Evolutionary conservation across 2,113 vertebrate species (phyloP).

Genomic region (Pollimyrus isidori): DNA sequence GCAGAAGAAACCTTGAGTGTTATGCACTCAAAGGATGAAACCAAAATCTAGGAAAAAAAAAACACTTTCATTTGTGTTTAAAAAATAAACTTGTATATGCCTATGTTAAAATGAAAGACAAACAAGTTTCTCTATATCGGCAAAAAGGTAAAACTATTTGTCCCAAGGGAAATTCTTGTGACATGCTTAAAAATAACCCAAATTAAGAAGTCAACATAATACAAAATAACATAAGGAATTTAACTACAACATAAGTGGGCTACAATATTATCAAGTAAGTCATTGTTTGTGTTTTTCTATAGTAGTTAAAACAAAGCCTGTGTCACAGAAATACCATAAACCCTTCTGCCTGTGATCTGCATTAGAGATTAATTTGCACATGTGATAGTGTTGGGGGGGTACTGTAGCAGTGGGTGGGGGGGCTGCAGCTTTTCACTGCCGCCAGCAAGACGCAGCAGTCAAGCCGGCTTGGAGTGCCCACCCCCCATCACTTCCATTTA

Average conservation of each 20-base stretch:
- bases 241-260: not conserved
- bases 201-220: not conserved
- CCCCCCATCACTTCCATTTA: constrained; percentile 63
- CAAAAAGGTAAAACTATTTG: not conserved
- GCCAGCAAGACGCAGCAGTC: constrained; percentile 27
- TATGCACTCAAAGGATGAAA: not conserved
- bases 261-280: not conserved
- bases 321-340: not conserved
- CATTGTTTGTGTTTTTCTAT: not conserved
- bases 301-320: not conserved
- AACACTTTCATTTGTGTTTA: not conserved
- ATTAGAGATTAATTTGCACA: not conserved
- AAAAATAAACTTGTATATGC: not conserved
- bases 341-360: not conserved
- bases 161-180: not conserved
- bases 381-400: not conserved
- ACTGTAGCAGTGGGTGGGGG: not conserved
- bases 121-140: not conserved
- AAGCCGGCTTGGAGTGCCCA: constrained; percentile 32
- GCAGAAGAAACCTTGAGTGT: not conserved
- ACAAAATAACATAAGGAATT: not conserved
- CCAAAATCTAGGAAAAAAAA: not conserved
- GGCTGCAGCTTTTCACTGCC: not conserved
- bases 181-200: not conserved
- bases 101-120: not conserved